These are phyloP conservation scores for Nestor notabilis DNA, from an alignment of 2,113 vertebrate genomes.

Conservation along the genomic window DNA sequence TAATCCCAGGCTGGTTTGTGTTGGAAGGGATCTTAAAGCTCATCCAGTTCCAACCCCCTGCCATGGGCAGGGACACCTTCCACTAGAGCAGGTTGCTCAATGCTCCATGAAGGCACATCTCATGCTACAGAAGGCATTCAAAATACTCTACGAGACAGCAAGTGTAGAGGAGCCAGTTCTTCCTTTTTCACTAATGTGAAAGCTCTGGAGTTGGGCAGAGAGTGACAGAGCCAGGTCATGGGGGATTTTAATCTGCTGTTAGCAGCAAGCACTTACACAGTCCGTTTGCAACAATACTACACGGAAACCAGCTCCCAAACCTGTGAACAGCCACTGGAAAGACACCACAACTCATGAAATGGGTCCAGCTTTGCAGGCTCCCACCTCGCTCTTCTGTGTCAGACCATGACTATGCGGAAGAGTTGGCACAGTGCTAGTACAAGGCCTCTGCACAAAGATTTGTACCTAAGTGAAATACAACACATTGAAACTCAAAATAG, in stretches of 20 bases:
- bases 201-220: rapidly evolving
- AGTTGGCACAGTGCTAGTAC: not conserved
- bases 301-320: not conserved
- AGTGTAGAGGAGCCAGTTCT: not conserved
- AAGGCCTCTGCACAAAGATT: not conserved
- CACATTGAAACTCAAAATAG: not conserved
- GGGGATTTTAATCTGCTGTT: not conserved
- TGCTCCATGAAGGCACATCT: not conserved
- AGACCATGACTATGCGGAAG: not conserved
- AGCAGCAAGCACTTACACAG: not conserved
- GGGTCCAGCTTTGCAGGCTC: not conserved
- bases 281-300: not conserved
- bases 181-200: not conserved
- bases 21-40: not conserved
- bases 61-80: not conserved
- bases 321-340: not conserved
- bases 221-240: rapidly evolving
- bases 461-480: not conserved
- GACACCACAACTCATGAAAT: rapidly evolving
- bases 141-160: not conserved
- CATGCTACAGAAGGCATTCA: not conserved
- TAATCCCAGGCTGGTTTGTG: not conserved
- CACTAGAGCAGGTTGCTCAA: not conserved
- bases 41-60: not conserved
- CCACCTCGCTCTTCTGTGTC: not conserved